phyloP scores from a whole-genome alignment of 2,888 invertebrate genomes.

The Rhaphigaster nebulosa region DNA sequence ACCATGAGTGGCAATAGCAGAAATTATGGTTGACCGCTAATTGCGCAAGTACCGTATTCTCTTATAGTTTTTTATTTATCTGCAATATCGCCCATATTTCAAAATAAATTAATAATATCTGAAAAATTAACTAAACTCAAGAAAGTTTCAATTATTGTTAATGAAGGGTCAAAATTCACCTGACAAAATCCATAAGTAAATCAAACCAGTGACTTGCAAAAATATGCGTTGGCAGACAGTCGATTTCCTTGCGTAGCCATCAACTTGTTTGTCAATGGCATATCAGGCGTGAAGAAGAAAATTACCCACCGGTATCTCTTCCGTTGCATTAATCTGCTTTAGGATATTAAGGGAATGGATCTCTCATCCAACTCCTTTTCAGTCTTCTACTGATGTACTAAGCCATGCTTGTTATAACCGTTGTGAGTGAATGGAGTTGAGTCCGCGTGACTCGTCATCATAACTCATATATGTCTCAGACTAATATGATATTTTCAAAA shows the following conservation, averaged over 20 bases:
- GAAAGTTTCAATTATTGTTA: too few species aligned
- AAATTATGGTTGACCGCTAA: too few species aligned
- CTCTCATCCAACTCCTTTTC: neutral
- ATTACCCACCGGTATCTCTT: neutral
- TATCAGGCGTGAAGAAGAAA: neutral
- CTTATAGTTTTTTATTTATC: too few species aligned
- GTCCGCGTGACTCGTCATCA: neutral
- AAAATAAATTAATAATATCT: too few species aligned
- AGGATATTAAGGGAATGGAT: neutral
- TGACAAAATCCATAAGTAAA: neutral
- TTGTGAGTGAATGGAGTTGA: neutral
- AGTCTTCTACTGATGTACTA: neutral
- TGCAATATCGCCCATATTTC: too few species aligned
- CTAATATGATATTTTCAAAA: too few species aligned
- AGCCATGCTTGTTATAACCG: neutral
- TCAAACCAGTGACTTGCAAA: neutral
- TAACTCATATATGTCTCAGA: neutral
- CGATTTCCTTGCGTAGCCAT: neutral
- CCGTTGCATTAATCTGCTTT: neutral
- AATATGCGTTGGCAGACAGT: neutral
- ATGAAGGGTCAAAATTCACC: neutral
- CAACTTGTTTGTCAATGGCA: neutral
- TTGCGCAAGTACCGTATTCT: too few species aligned
- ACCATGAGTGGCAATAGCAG: too few species aligned
- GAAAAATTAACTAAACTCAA: too few species aligned